Evolutionary conservation across 2,797 vertebrate species (phyloP).

Genomic region (Ctenopoma kingsleyae): DNA sequence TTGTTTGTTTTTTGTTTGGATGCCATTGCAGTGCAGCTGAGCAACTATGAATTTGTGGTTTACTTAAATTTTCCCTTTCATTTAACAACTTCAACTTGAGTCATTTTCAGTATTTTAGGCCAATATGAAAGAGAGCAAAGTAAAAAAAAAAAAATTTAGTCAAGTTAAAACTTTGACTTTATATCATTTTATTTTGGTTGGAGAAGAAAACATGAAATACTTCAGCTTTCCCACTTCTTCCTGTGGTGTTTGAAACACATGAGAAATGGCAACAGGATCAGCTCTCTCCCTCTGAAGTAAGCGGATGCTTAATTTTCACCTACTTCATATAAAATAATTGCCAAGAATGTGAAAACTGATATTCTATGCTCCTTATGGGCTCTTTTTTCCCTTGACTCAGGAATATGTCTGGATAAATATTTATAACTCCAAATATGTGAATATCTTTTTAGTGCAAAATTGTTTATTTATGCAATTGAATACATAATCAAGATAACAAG

Average conservation of each 20-base stretch:
- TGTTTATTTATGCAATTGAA: conserved; percentile 88
- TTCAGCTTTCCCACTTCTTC: conserved; percentile 67
- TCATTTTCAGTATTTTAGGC: conserved; percentile 46
- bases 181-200: conserved; percentile 75
- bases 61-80: conserved; percentile 54
- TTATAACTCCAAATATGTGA: conserved; percentile 85
- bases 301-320: conserved; percentile 83
- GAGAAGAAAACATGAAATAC: conserved; percentile 71
- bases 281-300: conserved; percentile 75
- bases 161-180: conserved; percentile 62
- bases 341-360: conserved; percentile 85
- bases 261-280: conserved; percentile 75
- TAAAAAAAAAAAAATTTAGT: conserved; percentile 58
- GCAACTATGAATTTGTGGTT: conserved; percentile 43
- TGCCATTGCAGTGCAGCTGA: conserved; percentile 36
- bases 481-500: conserved; percentile 86
- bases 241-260: conserved; percentile 77
- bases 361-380: conserved; percentile 81
- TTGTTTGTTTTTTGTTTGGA: conserved; percentile 43
- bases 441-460: conserved; percentile 84
- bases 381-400: conserved; percentile 73
- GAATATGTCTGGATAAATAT: conserved; percentile 87
- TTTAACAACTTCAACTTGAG: conserved; percentile 32
- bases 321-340: conserved; percentile 85
- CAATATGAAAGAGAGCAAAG: conserved; percentile 49